A percentile compares a stretch with the other conserved stretches of the same genome.
Evolutionary conservation across 2,888 invertebrate species (phyloP).

Genomic region (Stegophylla sp.): DNA sequence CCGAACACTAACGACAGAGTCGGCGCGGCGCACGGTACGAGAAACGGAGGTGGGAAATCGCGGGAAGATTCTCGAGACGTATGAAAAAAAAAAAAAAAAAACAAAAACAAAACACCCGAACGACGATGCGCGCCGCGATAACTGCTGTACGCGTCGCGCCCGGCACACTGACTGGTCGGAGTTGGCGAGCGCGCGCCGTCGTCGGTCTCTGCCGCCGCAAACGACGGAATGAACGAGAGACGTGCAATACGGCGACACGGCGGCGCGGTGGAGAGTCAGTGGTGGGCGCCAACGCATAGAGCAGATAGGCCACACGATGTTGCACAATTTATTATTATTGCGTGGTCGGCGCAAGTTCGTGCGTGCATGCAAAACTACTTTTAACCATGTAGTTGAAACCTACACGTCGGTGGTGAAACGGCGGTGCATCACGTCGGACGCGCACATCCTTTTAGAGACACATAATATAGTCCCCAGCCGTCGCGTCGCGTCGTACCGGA

Average conservation of each 20-base stretch:
- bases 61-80: neutral
- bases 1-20: no score
- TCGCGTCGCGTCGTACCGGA: no score
- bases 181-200: constrained; percentile 23
- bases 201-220: constrained; percentile 9
- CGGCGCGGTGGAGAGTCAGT: neutral
- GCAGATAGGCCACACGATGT: constrained; percentile 11
- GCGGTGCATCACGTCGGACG: no score
- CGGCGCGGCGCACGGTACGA: neutral
- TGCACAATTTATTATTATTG: constrained; percentile 39
- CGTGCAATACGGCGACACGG: constrained; percentile 1
- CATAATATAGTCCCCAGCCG: no score
- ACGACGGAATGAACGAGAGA: constrained; percentile 37
- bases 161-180: constrained; percentile 63
- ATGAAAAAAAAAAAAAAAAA: no score
- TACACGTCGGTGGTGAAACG: no score
- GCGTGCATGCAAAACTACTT: no score
- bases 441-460: no score
- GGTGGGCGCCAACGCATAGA: constrained; percentile 6
- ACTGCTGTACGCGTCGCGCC: neutral
- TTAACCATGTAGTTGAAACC: no score
- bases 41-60: neutral
- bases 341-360: neutral
- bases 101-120: neutral
- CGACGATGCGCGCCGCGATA: constrained; percentile 63